Conservation (phyloP, 2,888 invertebrate genomes). For the Cacoxenus indagator region DNA sequence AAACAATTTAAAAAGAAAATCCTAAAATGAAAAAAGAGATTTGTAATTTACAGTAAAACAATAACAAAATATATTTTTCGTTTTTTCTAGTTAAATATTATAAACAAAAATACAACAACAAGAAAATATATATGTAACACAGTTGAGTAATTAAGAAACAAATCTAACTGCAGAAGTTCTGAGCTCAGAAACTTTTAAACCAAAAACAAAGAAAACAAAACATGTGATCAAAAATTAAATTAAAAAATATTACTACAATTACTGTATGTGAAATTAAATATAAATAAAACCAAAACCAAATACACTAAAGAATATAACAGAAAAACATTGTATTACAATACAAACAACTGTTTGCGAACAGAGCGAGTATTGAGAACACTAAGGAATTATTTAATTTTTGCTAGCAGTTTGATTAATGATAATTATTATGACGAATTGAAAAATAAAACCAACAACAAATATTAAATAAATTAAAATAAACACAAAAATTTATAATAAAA, state of each 20-base stretch:
- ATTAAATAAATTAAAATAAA: background rate
- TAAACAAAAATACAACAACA: slow-evolving; percentile 26
- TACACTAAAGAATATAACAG: background rate
- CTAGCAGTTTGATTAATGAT: background rate
- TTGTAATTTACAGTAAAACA: background rate
- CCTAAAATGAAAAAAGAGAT: slow-evolving; percentile 6
- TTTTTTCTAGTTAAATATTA: background rate
- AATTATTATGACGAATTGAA: background rate
- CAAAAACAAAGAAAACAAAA: slow-evolving; percentile 44
- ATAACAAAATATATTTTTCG: background rate
- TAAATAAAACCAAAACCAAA: slow-evolving; percentile 29
- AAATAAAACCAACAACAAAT: background rate
- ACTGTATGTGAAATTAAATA: slow-evolving; percentile 32
- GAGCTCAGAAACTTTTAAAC: slow-evolving; percentile 28
- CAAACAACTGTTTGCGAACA: too few relatives aligned
- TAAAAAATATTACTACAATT: slow-evolving; percentile 30
- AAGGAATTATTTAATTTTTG: too few relatives aligned
- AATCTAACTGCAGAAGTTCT: slow-evolving; percentile 13
- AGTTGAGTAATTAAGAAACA: slow-evolving; percentile 26
- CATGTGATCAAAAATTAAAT: slow-evolving; percentile 59
- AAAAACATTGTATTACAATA: background rate
- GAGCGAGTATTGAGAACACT: too few relatives aligned
- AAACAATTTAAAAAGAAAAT: slow-evolving; percentile 28
- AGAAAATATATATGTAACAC: slow-evolving; percentile 24
- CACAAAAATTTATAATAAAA: background rate